Base-by-base conservation (phyloP, 2,113 vertebrate species). In the Bolborhynchus lineola region DNA sequence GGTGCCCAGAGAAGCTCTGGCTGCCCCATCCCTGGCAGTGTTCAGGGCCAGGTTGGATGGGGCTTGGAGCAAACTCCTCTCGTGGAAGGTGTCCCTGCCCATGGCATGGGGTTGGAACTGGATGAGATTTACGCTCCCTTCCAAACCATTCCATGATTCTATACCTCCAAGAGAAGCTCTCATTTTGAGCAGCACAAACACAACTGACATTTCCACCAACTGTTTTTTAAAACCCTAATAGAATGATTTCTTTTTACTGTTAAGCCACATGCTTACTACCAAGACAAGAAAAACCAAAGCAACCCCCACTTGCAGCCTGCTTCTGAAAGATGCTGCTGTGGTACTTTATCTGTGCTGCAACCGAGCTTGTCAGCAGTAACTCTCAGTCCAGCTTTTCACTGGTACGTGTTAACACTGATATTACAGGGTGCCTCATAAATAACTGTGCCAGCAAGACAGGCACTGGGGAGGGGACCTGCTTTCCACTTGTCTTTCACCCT, bases 401-500 rank as follows among this genome's bases (percentile, higher is more conserved):
- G 82, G 88, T 70, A 87, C 57, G n/a, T 59, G 57, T 59, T 59
- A 59, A 59, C 57, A 35, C 92, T 57, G 92, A 4, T 69, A 93
- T 80, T 31, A 62, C 49, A 75, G 68, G 42, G 65, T 82, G 70
- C 47, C 89, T 93, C 77, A 62, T 8, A 64, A 78, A 62, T 86
- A 97, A 96, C 89, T 95, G 93, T 97, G 95, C 94, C 96, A 95
- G 88, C 91, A 65, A 82, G 26, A 47, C 89, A 86, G 95, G 57
- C 96, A 87, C 96, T 82, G 93, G 96, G 96, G 96, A 97, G 95
- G 96, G 87, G 92, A 96, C 96, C 96, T 97, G 96, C 94, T 97
- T 97, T 97, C 95, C 69, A 92, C 93, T 96, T 44, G 67, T 75
- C 93, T 96, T 93, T 91, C 96, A 97, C 95, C 93, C 93, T 94